Percentiles rank a stretch among this genome's conserved stretches.
These are phyloP conservation scores for Tetheella fluctuosa DNA, from an alignment of 2,888 invertebrate genomes.

Conservation along the genomic window DNA sequence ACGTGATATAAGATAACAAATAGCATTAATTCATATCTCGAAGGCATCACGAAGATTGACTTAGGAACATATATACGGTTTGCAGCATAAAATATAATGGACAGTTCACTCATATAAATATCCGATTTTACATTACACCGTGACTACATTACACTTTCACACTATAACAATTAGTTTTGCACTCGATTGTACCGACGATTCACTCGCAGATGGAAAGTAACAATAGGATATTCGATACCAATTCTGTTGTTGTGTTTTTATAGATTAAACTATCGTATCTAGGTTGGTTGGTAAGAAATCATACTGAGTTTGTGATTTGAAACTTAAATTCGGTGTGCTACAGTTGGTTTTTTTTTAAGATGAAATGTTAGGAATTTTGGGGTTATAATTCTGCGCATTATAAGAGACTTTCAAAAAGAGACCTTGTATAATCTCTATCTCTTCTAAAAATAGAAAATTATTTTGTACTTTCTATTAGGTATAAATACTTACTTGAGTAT, in stretches of 20 bases:
- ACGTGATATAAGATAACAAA: too few species aligned
- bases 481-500: too few species aligned
- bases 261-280: slow-evolving; percentile 11
- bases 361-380: neutral
- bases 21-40: neutral
- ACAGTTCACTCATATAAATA: neutral
- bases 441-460: too few species aligned
- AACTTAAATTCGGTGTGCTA: neutral
- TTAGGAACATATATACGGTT: neutral
- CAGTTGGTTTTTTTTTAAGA: neutral
- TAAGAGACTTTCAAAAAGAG: neutral
- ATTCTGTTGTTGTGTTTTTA: neutral
- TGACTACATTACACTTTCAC: slow-evolving; percentile 6
- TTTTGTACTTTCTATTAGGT: too few species aligned
- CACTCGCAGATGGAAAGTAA: slow-evolving; percentile 1
- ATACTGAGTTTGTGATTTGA: neutral
- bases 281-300: slow-evolving; percentile 8
- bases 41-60: neutral
- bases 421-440: too few species aligned
- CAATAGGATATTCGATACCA: neutral
- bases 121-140: slow-evolving; percentile 1
- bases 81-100: neutral
- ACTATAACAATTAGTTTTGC: slow-evolving; percentile 2
- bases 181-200: neutral
- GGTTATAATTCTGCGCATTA: neutral